Evolutionary conservation across 2,888 invertebrate species (phyloP).

Genomic region (Catocala fraxini): DNA sequence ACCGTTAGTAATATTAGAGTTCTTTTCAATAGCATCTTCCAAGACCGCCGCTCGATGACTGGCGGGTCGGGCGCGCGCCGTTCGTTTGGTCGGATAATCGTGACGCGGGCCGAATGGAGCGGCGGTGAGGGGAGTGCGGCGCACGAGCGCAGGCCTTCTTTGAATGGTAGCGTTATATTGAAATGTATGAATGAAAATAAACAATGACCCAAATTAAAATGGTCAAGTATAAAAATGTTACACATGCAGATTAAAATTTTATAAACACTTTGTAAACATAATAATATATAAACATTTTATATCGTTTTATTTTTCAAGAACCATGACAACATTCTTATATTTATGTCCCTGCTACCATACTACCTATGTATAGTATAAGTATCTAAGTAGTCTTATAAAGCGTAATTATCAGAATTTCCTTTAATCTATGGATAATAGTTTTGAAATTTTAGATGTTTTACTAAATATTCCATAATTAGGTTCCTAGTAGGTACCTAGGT

Average conservation of each 20-base stretch:
- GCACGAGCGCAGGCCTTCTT: slow-evolving; percentile 45
- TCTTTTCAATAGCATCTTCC: slow-evolving; percentile 53
- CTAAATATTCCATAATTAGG: no score
- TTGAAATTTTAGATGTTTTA: no score
- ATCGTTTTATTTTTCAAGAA: no score
- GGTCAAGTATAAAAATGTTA: slow-evolving; percentile 17
- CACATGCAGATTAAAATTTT: neutral
- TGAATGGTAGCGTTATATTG: slow-evolving; percentile 57
- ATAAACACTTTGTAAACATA: no score
- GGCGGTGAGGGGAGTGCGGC: slow-evolving; percentile 50
- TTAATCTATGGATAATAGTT: no score
- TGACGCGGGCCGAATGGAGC: slow-evolving; percentile 43
- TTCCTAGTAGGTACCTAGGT: no score
- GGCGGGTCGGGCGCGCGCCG: slow-evolving; percentile 63
- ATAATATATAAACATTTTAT: no score
- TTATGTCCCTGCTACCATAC: no score
- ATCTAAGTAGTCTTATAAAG: no score
- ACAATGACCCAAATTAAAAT: slow-evolving; percentile 24
- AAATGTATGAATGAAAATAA: slow-evolving; percentile 65
- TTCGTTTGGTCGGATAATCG: slow-evolving; percentile 62
- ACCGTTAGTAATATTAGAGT: slow-evolving; percentile 54
- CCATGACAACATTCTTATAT: no score
- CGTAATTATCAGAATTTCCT: no score
- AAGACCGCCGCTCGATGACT: slow-evolving; percentile 84
- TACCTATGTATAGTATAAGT: no score